These are phyloP conservation scores for Folsomia manolachei DNA, from an alignment of 2,888 invertebrate species.

Conservation along the genomic window DNA sequence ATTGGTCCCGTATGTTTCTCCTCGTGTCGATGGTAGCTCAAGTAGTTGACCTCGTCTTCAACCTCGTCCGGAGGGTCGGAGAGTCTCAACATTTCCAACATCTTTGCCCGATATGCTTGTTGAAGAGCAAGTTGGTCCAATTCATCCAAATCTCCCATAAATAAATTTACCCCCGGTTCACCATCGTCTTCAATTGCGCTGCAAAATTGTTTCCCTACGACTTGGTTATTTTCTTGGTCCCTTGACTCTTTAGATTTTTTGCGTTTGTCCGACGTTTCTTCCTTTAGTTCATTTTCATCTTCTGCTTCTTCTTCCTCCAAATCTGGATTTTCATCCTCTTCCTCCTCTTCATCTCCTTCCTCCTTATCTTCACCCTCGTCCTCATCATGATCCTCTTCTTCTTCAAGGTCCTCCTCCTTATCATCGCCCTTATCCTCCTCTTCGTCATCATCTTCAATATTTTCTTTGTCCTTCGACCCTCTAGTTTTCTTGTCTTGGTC, in stretches of 20 bases:
- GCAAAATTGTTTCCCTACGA: no score
- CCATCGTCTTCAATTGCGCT: no score
- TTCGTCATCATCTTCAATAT: neutral
- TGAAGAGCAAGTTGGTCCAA: constrained; percentile 9
- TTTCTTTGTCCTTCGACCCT: no score
- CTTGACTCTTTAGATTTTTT: neutral
- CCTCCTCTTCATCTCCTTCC: no score
- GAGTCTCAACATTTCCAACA: constrained; percentile 32
- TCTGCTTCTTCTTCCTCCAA: neutral
- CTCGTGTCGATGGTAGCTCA: constrained; percentile 24
- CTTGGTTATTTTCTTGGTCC: no score
- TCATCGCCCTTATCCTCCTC: neutral
- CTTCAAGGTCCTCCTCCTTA: neutral
- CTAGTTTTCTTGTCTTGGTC: no score
- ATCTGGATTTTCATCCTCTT: neutral
- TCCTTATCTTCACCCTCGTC: neutral
- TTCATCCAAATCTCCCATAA: neutral
- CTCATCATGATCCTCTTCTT: neutral
- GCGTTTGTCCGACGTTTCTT: neutral
- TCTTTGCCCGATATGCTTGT: constrained; percentile 28
- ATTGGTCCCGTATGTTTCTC: constrained; percentile 11
- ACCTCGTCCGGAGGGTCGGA: constrained; percentile 28
- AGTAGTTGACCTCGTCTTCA: constrained; percentile 32
- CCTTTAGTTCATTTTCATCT: neutral
- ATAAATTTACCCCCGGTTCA: no score